Conservation (phyloP, 2,113 vertebrate genomes). For the Macquaria ambigua region DNA sequence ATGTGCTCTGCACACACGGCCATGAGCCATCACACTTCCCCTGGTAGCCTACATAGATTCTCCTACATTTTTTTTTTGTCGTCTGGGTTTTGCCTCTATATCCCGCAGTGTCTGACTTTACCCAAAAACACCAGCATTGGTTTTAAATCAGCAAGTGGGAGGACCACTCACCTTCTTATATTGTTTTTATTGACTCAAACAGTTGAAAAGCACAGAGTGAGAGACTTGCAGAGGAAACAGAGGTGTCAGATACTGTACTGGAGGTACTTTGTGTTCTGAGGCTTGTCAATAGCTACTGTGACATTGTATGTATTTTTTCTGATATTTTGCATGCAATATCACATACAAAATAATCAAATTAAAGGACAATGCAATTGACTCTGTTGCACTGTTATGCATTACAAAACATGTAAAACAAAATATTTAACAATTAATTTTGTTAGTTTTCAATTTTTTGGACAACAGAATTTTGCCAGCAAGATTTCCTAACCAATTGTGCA, state of each 20-base stretch:
- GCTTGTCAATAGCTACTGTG: conserved; percentile 16
- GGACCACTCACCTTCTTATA: conserved; percentile 29
- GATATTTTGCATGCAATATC: background rate
- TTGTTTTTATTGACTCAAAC: conserved; percentile 63
- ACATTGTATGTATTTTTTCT: background rate
- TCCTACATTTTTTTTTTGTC: conserved; percentile 9
- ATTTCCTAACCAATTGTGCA: too few species aligned
- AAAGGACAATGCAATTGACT: background rate
- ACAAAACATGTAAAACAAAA: background rate
- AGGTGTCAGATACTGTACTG: conserved; percentile 24
- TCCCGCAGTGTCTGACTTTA: conserved; percentile 34
- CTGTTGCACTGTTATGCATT: background rate
- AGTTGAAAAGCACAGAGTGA: conserved; percentile 40
- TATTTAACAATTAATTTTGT: background rate
- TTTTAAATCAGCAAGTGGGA: conserved; percentile 51
- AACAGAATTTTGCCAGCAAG: too few species aligned
- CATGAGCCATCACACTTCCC: conserved; percentile 59
- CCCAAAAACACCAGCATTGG: conserved; percentile 34
- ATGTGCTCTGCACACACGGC: conserved; percentile 73
- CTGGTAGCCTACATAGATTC: conserved; percentile 53
- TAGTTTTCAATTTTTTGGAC: too few species aligned
- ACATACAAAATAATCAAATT: background rate
- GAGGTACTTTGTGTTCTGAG: conserved; percentile 32
- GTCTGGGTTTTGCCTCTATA: conserved; percentile 21
- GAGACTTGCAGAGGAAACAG: conserved; percentile 38